Percentiles rank a stretch among this genome's conserved stretches.
Evolutionary conservation across 2,113 vertebrate species (phyloP).

Genomic region (Ancistrus triradiatus): DNA sequence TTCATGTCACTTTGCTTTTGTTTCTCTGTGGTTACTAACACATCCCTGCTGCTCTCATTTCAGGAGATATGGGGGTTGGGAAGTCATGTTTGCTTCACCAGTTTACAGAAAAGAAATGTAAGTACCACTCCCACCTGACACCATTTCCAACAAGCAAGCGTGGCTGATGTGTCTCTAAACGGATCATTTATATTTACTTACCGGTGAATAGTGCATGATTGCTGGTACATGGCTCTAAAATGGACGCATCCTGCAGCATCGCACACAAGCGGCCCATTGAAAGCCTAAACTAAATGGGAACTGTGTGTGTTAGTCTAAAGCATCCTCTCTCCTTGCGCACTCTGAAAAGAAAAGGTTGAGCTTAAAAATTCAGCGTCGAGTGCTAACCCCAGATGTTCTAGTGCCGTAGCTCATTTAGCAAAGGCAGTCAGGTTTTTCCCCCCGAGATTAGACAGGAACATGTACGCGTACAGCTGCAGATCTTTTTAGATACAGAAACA

Average conservation of each 20-base stretch:
- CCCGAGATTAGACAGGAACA: neutral
- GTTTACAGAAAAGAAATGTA: slow-evolving; percentile 79
- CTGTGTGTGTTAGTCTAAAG: slow-evolving; percentile 18
- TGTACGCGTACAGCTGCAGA: neutral
- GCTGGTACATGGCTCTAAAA: too few species aligned
- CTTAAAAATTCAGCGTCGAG: too few species aligned
- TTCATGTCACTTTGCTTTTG: neutral
- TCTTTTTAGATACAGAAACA: neutral
- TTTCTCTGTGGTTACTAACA: slow-evolving; percentile 15
- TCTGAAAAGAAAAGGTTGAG: too few species aligned
- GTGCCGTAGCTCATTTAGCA: neutral
- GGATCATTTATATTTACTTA: too few species aligned
- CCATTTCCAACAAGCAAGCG: neutral
- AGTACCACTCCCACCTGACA: slow-evolving; percentile 47
- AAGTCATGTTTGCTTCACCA: slow-evolving; percentile 78
- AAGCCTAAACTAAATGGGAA: slow-evolving; percentile 23
- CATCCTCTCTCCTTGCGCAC: neutral
- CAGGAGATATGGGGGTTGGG: slow-evolving; percentile 75
- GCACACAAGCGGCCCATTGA: slow-evolving; percentile 25
- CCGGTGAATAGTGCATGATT: slow-evolving; percentile 20
- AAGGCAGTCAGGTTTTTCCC: neutral
- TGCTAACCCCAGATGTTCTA: slow-evolving; percentile 17
- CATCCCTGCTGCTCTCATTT: slow-evolving; percentile 14
- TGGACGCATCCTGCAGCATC: slow-evolving; percentile 19
- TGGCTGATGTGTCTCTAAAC: too few species aligned